phyloP scores from a whole-genome alignment of 2,888 invertebrate genomes.

The Megaustenia siamemsis region DNA sequence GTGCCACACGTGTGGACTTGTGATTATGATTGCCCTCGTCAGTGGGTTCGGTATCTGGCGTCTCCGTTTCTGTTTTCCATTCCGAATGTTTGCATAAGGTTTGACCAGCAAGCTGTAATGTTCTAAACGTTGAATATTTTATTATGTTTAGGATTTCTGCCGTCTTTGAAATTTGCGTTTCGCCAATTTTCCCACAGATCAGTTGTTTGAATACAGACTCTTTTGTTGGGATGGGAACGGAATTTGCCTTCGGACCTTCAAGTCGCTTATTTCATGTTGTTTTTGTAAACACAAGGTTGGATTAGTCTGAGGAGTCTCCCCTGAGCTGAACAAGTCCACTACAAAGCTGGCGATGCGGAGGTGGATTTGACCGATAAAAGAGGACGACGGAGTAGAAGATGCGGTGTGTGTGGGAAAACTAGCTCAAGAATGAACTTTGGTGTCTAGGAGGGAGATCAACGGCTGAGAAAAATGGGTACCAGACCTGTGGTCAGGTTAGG shows the following conservation, averaged over 20 bases:
- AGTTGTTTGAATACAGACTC: not conserved
- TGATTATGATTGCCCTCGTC: not conserved
- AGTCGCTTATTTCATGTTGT: slow-evolving; percentile 9
- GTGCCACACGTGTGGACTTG: slow-evolving; percentile 7
- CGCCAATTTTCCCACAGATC: slow-evolving; percentile 38
- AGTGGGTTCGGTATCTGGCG: not conserved
- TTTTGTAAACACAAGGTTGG: not conserved
- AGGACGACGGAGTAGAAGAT: too few species aligned
- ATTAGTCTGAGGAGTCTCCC: not conserved
- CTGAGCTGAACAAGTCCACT: not conserved
- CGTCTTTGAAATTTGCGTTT: slow-evolving; percentile 9
- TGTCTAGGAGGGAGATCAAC: too few species aligned
- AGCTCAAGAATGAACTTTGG: too few species aligned
- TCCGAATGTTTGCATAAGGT: slow-evolving; percentile 12
- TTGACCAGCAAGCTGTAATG: slow-evolving; percentile 45
- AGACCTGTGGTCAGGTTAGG: too few species aligned
- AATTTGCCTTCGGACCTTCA: slow-evolving; percentile 1
- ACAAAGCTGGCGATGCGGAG: not conserved
- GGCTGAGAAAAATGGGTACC: too few species aligned
- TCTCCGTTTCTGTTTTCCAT: slow-evolving; percentile 18
- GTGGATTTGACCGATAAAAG: too few species aligned
- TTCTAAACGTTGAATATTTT: slow-evolving; percentile 28
- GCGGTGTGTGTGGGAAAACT: too few species aligned
- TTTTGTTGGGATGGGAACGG: not conserved
- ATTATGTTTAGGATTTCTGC: slow-evolving; percentile 24